Conservation (phyloP, 2,113 vertebrate species). For the Butorides virescens region DNA sequence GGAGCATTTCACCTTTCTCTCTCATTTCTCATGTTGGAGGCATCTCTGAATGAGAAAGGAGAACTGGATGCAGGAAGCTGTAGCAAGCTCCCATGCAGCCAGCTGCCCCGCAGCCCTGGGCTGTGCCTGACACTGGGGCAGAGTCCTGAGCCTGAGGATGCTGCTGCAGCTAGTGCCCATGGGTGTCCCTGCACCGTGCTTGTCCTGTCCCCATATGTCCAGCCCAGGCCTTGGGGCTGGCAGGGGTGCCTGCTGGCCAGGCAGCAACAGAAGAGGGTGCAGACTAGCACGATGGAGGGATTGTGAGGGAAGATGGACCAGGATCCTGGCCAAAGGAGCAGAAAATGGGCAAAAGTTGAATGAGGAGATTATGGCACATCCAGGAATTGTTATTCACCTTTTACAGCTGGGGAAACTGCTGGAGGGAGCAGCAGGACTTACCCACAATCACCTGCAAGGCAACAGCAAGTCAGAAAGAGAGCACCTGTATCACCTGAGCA, state of each 20-base stretch:
- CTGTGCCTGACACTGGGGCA: neutral
- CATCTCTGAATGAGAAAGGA: neutral
- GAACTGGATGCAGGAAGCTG: neutral
- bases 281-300: neutral
- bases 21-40: neutral
- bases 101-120: neutral
- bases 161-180: rapidly evolving
- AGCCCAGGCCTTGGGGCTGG: neutral
- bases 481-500: neutral
- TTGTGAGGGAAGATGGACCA: neutral
- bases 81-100: neutral
- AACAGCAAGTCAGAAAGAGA: neutral
- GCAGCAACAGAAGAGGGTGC: neutral
- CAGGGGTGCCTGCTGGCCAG: neutral
- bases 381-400: neutral
- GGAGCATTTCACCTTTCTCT: neutral
- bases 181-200: neutral
- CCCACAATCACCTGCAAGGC: neutral
- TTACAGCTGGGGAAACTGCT: neutral
- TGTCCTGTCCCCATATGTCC: neutral
- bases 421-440: neutral
- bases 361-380: neutral
- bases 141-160: neutral
- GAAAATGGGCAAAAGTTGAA: neutral
- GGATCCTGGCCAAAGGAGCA: neutral